Percentiles rank a stretch among this genome's conserved stretches.
phyloP scores from a whole-genome alignment of 2,888 invertebrate species.

The Meta bourneti region DNA sequence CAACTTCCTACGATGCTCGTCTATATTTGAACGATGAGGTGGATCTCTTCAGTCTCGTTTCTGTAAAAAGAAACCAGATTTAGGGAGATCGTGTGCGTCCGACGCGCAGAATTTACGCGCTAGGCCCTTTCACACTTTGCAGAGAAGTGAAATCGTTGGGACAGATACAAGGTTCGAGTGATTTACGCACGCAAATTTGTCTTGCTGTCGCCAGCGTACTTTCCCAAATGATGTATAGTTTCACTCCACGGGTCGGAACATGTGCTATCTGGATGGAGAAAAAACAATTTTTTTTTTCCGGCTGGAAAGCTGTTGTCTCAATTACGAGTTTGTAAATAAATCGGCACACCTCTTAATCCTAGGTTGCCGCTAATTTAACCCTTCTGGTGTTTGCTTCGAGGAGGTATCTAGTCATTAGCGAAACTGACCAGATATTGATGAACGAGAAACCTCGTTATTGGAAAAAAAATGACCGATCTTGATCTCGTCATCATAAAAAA shows the following conservation, averaged over 20 bases:
- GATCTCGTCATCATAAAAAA: no score
- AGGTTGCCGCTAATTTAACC: background rate
- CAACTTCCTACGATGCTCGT: slow-evolving; percentile 67
- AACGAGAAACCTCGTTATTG: no score
- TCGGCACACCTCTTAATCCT: background rate
- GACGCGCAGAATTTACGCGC: background rate
- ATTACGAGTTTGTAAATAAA: slow-evolving; percentile 1
- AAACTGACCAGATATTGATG: no score
- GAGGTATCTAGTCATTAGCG: no score
- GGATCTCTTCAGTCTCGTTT: background rate
- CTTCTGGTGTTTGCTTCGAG: no score
- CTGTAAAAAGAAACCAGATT: background rate
- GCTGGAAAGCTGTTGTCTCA: background rate
- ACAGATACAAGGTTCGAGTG: slow-evolving; percentile 6
- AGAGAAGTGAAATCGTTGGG: background rate
- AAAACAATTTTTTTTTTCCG: no score
- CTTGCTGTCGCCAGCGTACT: slow-evolving; percentile 39
- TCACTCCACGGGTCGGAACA: background rate
- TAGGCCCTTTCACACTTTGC: background rate
- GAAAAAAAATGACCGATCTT: no score
- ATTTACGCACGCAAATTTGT: slow-evolving; percentile 42
- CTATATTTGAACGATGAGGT: slow-evolving; percentile 76
- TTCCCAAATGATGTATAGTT: slow-evolving; percentile 20
- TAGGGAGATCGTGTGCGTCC: no score
- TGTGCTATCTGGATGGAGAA: no score